A percentile compares a stretch with the other conserved stretches of the same genome.
phyloP scores from a whole-genome alignment of 2,113 vertebrate genomes.

The Otis tarda region DNA sequence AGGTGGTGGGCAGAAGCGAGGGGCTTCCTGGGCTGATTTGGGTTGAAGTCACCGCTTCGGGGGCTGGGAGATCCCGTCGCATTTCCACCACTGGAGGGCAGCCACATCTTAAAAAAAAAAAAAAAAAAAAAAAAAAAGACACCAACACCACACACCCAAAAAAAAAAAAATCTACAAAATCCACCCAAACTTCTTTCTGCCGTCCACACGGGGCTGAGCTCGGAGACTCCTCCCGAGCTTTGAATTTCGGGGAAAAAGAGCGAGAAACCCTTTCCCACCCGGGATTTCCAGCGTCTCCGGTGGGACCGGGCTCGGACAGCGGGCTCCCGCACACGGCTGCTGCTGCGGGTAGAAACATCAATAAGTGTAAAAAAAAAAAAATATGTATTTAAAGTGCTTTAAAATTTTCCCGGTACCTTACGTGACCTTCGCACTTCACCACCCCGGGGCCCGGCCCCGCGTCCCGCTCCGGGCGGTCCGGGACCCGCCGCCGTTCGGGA shows the following conservation, averaged over 20 bases:
- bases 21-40: too few species aligned
- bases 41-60: not conserved
- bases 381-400: not conserved
- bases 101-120: constrained; percentile 70
- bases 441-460: constrained; percentile 55
- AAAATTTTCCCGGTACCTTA: constrained; percentile 61
- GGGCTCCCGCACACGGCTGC: not conserved
- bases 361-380: not conserved
- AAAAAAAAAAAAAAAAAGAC: not conserved
- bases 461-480: too few species aligned
- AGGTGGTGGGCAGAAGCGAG: too few species aligned
- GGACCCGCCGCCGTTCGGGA: too few species aligned
- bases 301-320: not conserved
- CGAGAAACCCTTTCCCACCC: not conserved
- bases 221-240: not conserved
- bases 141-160: too few species aligned
- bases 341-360: not conserved
- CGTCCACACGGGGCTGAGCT: too few species aligned
- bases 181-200: too few species aligned
- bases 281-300: not conserved
- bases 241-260: not conserved
- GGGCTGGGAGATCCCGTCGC: not conserved
- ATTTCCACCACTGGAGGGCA: constrained; percentile 78
- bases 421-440: constrained; percentile 73
- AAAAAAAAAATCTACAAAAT: not conserved